Conservation (phyloP, 2,797 vertebrate genomes). For the Scleropages formosus region DNA sequence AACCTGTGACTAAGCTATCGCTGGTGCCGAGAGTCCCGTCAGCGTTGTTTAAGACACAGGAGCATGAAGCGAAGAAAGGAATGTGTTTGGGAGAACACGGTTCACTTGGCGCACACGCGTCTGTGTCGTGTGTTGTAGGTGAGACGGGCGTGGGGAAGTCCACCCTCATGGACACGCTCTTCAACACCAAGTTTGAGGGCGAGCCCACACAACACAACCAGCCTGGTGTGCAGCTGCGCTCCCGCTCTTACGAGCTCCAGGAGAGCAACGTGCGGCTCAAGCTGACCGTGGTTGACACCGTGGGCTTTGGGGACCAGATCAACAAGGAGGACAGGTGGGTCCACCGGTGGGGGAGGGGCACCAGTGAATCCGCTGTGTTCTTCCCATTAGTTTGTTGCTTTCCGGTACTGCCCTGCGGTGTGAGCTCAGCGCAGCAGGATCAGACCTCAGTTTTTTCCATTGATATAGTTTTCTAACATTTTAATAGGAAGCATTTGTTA, state of each 20-base stretch:
- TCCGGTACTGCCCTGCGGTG: no score
- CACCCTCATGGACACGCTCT: conserved; percentile 96
- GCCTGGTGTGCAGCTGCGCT: conserved; percentile 90
- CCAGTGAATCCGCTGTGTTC: background rate
- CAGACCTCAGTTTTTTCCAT: no score
- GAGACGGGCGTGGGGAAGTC: conserved; percentile 97
- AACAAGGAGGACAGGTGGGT: conserved; percentile 96
- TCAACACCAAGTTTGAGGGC: conserved; percentile 96
- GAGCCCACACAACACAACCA: conserved; percentile 91
- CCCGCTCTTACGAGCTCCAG: conserved; percentile 91
- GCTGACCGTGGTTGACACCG: conserved; percentile 88
- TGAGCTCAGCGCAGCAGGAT: no score
- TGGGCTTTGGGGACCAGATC: conserved; percentile 96
- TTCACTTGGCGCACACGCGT: no score
- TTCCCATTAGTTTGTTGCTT: no score
- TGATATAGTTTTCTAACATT: no score
- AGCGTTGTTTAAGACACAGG: no score
- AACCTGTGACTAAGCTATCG: no score
- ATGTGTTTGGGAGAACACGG: no score
- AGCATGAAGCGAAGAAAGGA: no score
- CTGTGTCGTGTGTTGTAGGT: conserved; percentile 71
- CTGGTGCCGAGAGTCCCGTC: background rate
- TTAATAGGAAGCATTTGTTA: no score
- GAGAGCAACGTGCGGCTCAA: conserved; percentile 95
- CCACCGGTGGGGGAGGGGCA: background rate